Conservation (phyloP, 2,888 invertebrate genomes). For the Falcaria lacertinaria region DNA sequence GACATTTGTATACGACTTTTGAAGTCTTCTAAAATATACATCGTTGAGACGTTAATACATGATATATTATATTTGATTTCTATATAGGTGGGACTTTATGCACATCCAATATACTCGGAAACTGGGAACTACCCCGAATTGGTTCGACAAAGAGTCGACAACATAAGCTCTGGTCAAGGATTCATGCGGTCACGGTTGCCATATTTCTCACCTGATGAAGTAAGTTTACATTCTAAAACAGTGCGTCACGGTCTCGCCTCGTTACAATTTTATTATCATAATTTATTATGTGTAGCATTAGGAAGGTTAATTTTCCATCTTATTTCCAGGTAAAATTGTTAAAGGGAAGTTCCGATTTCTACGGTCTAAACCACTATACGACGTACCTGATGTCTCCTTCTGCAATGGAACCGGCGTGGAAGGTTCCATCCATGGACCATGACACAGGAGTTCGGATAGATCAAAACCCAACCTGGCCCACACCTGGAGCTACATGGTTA, state of each 20-base stretch:
- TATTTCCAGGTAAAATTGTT: constrained; percentile 51
- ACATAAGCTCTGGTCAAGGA: constrained; percentile 62
- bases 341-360: constrained; percentile 75
- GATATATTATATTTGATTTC: constrained; percentile 12
- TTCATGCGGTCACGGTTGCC: constrained; percentile 72
- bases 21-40: too few species aligned
- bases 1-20: too few species aligned
- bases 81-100: constrained; percentile 65
- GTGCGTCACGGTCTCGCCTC: too few species aligned
- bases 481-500: constrained; percentile 64
- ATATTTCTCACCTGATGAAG: constrained; percentile 63
- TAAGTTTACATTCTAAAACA: constrained; percentile 26
- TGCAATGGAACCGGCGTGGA: constrained; percentile 40
- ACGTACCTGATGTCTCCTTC: constrained; percentile 59
- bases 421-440: constrained; percentile 54
- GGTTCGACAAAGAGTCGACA: constrained; percentile 64
- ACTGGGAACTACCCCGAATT: constrained; percentile 69
- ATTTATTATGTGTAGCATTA: too few species aligned
- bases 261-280: too few species aligned
- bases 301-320: too few species aligned
- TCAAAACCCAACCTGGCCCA: constrained; percentile 59
- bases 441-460: constrained; percentile 54
- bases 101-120: constrained; percentile 72
- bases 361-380: constrained; percentile 81
- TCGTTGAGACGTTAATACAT: too few species aligned